Percentiles rank a stretch among this genome's conserved stretches.
Conservation (phyloP, 2,888 invertebrate species). For the Cephus runcator region DNA sequence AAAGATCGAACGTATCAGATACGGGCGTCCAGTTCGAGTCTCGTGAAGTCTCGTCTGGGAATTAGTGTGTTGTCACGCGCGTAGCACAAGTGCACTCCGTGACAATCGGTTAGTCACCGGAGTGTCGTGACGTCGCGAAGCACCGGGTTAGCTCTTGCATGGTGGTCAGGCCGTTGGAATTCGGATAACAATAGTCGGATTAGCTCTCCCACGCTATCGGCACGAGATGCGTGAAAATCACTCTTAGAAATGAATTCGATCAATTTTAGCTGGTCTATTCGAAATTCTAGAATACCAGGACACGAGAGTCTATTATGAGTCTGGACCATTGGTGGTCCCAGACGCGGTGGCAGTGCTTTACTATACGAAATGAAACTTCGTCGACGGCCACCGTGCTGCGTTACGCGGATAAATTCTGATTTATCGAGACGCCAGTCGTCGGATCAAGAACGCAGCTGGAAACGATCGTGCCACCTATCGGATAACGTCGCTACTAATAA, state of each 20-base stretch:
- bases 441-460: background rate
- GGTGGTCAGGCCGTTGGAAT: background rate
- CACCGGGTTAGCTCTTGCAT: background rate
- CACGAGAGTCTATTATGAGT: background rate
- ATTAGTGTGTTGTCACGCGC: slow-evolving; percentile 5
- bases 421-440: background rate
- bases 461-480: background rate
- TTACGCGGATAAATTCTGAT: background rate
- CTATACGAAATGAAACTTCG: background rate
- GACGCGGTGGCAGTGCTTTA: background rate
- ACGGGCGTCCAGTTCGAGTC: background rate
- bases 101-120: slow-evolving; percentile 6
- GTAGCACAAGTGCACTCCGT: slow-evolving; percentile 7
- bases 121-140: slow-evolving; percentile 7
- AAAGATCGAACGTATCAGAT: slow-evolving; percentile 4
- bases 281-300: background rate
- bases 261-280: slow-evolving; percentile 32
- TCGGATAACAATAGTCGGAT: slow-evolving; percentile 26
- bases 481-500: background rate
- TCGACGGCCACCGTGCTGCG: background rate
- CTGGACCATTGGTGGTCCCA: background rate
- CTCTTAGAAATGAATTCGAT: slow-evolving; percentile 41
- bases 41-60: background rate
- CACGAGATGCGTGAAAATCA: slow-evolving; percentile 54
- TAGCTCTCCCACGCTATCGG: slow-evolving; percentile 52